These are phyloP conservation scores for cattle (Bos taurus) DNA, from an alignment of 2,113 vertebrate genomes.

Conservation along the genomic window ARS-UCD2.0 NC_037329.1:85662001-85662500, in stretches of 20 bases:
- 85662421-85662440: too few relatives aligned
- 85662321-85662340: neutral
- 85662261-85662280: neutral
- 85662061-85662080: neutral
- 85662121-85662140: neutral
- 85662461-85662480: neutral
- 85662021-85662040: neutral
- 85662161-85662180: neutral
- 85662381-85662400: neutral
- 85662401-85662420: too few relatives aligned
- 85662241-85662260: neutral
- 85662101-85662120: neutral
- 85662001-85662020: neutral
- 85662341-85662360: neutral
- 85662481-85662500: neutral
- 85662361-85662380: neutral
- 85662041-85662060: neutral
- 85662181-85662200: constrained; percentile 8
- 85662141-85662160: neutral
- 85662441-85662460: too few relatives aligned
- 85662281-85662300: neutral
- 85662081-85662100: neutral
- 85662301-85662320: neutral
- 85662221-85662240: neutral
- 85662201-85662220: neutral